Evolutionary conservation across 2,113 vertebrate genomes (phyloP).

Genomic region (Rissa tridactyla): DNA sequence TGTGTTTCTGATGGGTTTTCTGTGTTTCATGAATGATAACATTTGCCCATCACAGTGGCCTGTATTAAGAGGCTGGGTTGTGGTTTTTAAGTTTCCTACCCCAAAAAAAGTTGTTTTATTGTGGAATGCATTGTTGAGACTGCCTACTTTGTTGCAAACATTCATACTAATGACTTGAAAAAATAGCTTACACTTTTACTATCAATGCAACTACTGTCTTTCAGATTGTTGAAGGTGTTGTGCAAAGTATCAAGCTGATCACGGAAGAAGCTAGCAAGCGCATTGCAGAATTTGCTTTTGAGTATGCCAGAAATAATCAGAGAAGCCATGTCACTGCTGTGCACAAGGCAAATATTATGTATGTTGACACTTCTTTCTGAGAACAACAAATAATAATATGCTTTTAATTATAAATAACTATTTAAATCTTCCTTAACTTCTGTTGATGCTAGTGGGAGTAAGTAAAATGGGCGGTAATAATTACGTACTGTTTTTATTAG

Average conservation of each 20-base stretch:
- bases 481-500: background rate
- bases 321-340: conserved; percentile 91
- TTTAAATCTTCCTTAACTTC: background rate
- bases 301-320: conserved; percentile 92
- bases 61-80: background rate
- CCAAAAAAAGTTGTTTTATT: background rate
- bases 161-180: background rate
- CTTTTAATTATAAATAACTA: background rate
- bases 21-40: background rate
- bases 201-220: background rate
- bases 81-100: background rate
- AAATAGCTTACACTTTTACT: background rate
- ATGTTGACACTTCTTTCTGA: conserved; percentile 44
- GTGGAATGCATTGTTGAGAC: background rate
- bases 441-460: background rate
- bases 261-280: conserved; percentile 90
- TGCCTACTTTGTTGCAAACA: background rate
- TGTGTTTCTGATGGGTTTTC: background rate
- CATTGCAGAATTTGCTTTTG: conserved; percentile 95
- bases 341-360: conserved; percentile 99
- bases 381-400: background rate
- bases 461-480: background rate
- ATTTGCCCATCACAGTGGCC: background rate
- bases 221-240: conserved; percentile 96
- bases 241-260: conserved; percentile 97